Conservation (phyloP, 2,113 vertebrate species). For the Ornithorhynchus anatinus region DNA sequence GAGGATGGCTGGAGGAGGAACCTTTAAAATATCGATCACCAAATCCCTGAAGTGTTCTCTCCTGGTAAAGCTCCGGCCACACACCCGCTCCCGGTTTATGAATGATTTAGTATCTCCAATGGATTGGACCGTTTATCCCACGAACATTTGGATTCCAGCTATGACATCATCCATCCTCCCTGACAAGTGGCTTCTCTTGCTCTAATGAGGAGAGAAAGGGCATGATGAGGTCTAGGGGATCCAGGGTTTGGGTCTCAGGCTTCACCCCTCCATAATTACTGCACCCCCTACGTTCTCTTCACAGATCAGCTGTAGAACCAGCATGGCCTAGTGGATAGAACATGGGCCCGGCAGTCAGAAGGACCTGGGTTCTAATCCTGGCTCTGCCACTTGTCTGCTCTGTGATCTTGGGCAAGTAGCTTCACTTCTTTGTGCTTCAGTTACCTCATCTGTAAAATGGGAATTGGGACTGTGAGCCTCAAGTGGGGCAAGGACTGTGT, state of each 20-base stretch:
- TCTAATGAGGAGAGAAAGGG: conserved; percentile 42
- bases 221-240: neutral
- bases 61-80: conserved; percentile 29
- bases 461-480: too few species aligned
- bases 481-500: too few species aligned
- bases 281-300: too few species aligned
- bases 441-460: too few species aligned
- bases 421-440: too few species aligned
- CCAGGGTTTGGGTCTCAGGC: neutral
- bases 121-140: neutral
- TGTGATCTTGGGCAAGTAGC: too few species aligned
- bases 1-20: conserved; percentile 36
- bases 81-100: conserved; percentile 23
- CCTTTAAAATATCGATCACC: conserved; percentile 48
- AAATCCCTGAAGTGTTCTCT: conserved; percentile 44
- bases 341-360: too few species aligned
- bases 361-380: too few species aligned
- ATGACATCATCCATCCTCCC: conserved; percentile 21
- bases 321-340: too few species aligned
- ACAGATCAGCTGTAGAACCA: too few species aligned
- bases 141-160: neutral
- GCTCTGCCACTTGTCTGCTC: too few species aligned
- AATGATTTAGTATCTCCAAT: conserved; percentile 52
- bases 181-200: conserved; percentile 30
- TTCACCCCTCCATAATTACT: too few species aligned